Base-by-base conservation (phyloP, 2,888 invertebrate genomes). In the Agriopis aurantiaria region DNA sequence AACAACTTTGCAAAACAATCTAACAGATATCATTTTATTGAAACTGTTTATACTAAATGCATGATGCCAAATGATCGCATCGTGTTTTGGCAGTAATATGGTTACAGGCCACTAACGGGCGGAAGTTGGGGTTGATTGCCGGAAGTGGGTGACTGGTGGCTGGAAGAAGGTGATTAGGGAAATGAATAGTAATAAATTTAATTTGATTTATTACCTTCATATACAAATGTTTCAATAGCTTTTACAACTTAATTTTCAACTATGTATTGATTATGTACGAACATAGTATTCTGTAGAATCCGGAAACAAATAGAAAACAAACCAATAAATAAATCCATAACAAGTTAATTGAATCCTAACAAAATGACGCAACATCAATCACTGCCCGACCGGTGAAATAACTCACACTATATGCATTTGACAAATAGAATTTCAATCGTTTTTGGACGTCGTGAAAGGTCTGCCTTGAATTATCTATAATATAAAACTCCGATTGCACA, bases 31-130 rank as follows among this genome's bases (percentile, higher is more conserved):
- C 9, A 51, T 17, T 8, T 9, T 51, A 51, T 9, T 52, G 2
- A 23, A 33, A 52, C 11, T 41, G 40, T 17, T 23, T 11, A 11
- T 56, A 56, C 11, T 41, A 57, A 56, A 33, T 33, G 17, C n/a
- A 23, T 52, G 56, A 43, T 62, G 65, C 64, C 65, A 69, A 69
- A 69, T 62, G 10, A 43, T 23, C 14, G n/a, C 17, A 14, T 56
- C 56, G 65, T 69, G 61, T 53, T 65, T 69, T 69, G 69, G 69
- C 65, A 69, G 48, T 14, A 33, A 61, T 43, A 48, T 60, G 52
- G 46, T 43, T n/a, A 43, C 10, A 23, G 48, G 33, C 57, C 45
- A n/a, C 52, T 48, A 58, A 46, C 46, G 46, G 45, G 6, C 55
- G 69, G 65, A 69, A 58, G 48, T n/a, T 2, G 41, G 41, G 41